Evolutionary conservation across 2,888 invertebrate species (phyloP).

Genomic region (Macrosoma leucophasiata): DNA sequence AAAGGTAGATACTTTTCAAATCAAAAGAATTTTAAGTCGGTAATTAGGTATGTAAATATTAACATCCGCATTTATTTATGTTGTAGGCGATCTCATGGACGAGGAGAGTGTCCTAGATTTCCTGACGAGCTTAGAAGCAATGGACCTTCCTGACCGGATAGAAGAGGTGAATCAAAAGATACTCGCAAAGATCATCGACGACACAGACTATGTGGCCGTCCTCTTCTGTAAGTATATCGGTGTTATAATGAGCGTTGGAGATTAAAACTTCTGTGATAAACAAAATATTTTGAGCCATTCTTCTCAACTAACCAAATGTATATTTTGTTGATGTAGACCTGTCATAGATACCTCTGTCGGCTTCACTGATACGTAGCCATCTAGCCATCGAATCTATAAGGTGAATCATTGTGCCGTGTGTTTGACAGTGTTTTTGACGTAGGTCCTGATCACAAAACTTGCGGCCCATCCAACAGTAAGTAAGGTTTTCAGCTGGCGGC

Average conservation of each 20-base stretch:
- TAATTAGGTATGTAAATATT: too few relatives aligned
- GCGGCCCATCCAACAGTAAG: constrained; percentile 74
- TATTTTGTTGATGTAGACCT: constrained; percentile 49
- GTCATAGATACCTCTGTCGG: constrained; percentile 40
- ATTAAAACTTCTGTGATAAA: constrained; percentile 60
- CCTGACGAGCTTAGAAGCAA: constrained; percentile 94
- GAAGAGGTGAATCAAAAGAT: constrained; percentile 96
- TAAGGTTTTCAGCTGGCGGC: constrained; percentile 64
- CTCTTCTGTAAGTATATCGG: constrained; percentile 89
- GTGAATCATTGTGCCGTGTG: constrained; percentile 63
- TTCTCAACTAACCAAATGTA: constrained; percentile 61
- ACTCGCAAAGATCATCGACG: constrained; percentile 91
- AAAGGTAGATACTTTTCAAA: too few relatives aligned
- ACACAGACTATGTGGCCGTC: constrained; percentile 93
- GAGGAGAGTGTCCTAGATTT: constrained; percentile 95
- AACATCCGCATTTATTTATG: constrained; percentile 20
- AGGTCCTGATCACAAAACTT: constrained; percentile 75
- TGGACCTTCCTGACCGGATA: constrained; percentile 95
- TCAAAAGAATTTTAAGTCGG: too few relatives aligned
- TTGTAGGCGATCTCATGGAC: constrained; percentile 93
- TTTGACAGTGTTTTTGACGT: constrained; percentile 73
- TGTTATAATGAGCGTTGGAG: constrained; percentile 32
- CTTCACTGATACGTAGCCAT: constrained; percentile 39
- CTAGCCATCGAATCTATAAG: constrained; percentile 43
- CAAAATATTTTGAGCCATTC: constrained; percentile 44